These are phyloP conservation scores for Lamellibrachia satsuma DNA, from an alignment of 2,888 invertebrate species.

Conservation along the genomic window DNA sequence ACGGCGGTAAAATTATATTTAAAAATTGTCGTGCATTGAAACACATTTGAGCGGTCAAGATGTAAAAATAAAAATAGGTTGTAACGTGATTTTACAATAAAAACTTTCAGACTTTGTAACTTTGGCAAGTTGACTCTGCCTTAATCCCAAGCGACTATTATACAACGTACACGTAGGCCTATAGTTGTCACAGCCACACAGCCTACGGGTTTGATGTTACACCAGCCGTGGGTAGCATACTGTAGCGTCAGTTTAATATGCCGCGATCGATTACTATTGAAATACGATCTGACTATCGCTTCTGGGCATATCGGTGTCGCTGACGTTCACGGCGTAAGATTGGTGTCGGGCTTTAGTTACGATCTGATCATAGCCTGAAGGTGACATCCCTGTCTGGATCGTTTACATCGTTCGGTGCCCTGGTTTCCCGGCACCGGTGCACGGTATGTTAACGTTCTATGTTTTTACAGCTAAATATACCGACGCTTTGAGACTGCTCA, in stretches of 20 bases:
- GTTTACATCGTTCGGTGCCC: neutral
- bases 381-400: neutral
- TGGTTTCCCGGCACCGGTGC: neutral
- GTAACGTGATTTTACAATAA: neutral
- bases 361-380: neutral
- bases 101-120: neutral
- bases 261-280: neutral
- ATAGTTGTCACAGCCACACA: neutral
- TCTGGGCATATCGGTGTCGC: slow-evolving; percentile 1
- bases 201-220: neutral
- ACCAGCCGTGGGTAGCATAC: neutral
- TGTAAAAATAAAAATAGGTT: neutral
- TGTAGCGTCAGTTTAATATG: neutral
- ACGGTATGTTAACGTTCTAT: neutral
- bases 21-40: too few relatives aligned
- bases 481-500: neutral
- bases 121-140: neutral
- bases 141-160: neutral
- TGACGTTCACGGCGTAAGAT: neutral
- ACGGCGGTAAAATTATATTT: too few relatives aligned
- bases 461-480: neutral
- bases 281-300: neutral
- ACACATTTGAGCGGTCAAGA: too few relatives aligned
- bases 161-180: neutral
- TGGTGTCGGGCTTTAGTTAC: neutral